Evolutionary conservation across 2,797 vertebrate genomes (phyloP).

Genomic region (Sebastes matsubarae): DNA sequence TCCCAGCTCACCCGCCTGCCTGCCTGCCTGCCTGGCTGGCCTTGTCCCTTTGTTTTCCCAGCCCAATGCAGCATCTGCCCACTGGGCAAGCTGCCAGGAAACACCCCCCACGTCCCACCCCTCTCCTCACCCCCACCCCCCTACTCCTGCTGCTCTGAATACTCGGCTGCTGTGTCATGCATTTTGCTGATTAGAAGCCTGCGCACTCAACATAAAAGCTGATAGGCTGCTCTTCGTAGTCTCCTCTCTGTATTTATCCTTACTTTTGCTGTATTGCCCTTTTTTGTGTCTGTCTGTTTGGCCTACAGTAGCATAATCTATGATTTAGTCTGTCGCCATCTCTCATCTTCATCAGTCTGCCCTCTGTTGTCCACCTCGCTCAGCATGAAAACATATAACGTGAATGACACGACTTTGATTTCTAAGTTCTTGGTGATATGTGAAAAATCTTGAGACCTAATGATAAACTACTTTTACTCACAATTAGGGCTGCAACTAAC

Average conservation of each 20-base stretch:
- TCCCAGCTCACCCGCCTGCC: conserved; percentile 40
- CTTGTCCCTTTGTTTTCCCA: conserved; percentile 71
- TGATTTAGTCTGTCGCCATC: not conserved
- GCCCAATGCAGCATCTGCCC: conserved; percentile 71
- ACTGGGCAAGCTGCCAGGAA: conserved; percentile 62
- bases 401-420: not conserved
- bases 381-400: not conserved
- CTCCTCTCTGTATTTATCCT: conserved; percentile 7
- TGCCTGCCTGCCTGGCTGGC: conserved; percentile 43
- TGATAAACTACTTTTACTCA: not conserved
- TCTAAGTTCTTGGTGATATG: not conserved
- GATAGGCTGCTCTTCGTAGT: conserved; percentile 43
- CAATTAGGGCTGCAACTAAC: not conserved
- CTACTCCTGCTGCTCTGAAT: conserved; percentile 49
- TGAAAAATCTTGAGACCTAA: not conserved
- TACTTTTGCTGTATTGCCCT: conserved; percentile 5
- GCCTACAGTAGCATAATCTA: not conserved
- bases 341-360: not conserved
- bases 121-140: not conserved
- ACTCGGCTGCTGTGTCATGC: conserved; percentile 72
- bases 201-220: conserved; percentile 68
- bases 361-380: not conserved
- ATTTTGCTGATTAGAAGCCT: conserved; percentile 78
- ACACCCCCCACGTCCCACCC: conserved; percentile 30
- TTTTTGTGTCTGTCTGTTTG: conserved; percentile 13